These are phyloP conservation scores for Coracopsis vasa DNA, from an alignment of 2,113 vertebrate genomes.

Conservation along the genomic window DNA sequence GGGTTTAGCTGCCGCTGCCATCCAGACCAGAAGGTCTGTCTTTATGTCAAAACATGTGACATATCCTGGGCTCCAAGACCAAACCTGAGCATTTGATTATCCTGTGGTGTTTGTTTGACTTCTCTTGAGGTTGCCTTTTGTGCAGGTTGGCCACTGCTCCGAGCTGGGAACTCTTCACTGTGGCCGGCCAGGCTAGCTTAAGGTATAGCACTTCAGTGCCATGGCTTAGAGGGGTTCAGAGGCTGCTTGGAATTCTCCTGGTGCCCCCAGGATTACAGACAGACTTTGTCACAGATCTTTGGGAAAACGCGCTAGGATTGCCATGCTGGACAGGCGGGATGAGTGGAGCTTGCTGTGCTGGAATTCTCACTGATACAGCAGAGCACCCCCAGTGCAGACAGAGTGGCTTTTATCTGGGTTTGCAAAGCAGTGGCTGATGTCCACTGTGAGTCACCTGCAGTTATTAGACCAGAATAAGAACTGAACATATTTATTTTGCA, in stretches of 20 bases:
- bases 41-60: not conserved
- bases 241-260: not conserved
- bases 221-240: not conserved
- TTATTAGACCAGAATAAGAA: not conserved
- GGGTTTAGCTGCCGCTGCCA: accelerated
- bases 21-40: not conserved
- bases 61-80: not conserved
- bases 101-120: not conserved
- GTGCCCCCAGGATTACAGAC: not conserved
- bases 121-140: accelerated
- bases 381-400: not conserved
- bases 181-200: not conserved
- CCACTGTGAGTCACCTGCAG: not conserved
- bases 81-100: not conserved
- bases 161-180: not conserved
- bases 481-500: not conserved
- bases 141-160: accelerated
- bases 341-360: accelerated
- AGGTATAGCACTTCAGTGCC: not conserved
- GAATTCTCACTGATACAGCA: not conserved
- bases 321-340: not conserved
- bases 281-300: not conserved
- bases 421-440: not conserved
- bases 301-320: not conserved
- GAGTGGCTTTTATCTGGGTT: not conserved